These are phyloP conservation scores for Hemistola chrysoprasaria DNA, from an alignment of 2,888 invertebrate genomes.

Conservation along the genomic window DNA sequence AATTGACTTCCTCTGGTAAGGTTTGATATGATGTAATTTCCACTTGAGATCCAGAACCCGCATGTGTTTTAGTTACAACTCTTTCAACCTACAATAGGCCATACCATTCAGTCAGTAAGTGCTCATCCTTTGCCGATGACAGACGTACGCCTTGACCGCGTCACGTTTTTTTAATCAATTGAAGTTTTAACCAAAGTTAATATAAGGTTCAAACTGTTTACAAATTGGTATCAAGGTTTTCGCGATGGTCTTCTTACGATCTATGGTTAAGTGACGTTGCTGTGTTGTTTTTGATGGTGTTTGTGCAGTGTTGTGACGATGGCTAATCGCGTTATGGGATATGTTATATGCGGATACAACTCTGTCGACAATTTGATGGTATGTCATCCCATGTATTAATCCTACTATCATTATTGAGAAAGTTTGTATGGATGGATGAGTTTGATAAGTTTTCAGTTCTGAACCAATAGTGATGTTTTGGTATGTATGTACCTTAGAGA, in stretches of 20 bases:
- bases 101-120: conserved; percentile 45
- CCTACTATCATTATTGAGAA: too few species aligned
- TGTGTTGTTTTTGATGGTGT: conserved; percentile 23
- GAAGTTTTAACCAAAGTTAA: too few species aligned
- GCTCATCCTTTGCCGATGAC: conserved; percentile 39
- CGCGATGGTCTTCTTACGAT: too few species aligned
- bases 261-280: too few species aligned
- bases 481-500: too few species aligned
- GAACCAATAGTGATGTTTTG: too few species aligned
- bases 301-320: conserved; percentile 43
- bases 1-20: not conserved
- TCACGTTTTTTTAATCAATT: conserved; percentile 14
- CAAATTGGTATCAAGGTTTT: too few species aligned
- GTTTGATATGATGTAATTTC: conserved; percentile 11
- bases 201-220: too few species aligned
- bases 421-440: too few species aligned
- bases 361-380: conserved; percentile 83
- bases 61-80: too few species aligned
- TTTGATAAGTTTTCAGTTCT: too few species aligned
- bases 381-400: conserved; percentile 39
- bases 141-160: conserved; percentile 29
- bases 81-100: too few species aligned
- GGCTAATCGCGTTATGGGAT: conserved; percentile 80
- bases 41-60: conserved; percentile 5
- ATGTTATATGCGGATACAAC: conserved; percentile 83